Percentiles rank a stretch among this genome's conserved stretches.
Evolutionary conservation across 2,888 invertebrate genomes (phyloP).

Genomic region (Meloe dianella): DNA sequence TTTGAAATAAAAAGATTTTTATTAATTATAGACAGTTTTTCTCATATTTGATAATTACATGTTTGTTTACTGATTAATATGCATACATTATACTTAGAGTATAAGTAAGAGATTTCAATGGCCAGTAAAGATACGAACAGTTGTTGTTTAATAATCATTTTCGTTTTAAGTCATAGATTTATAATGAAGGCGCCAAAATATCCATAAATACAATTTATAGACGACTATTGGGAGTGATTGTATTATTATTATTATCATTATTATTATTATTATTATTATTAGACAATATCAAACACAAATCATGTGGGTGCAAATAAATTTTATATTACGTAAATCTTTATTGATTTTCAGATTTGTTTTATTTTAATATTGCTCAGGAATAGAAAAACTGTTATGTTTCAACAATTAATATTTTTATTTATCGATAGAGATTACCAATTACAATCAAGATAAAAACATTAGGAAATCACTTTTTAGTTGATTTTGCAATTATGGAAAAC

Average conservation of each 20-base stretch:
- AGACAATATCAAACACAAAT: not conserved
- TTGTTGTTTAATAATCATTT: no score
- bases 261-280: not conserved
- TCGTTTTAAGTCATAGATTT: not conserved
- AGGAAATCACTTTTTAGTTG: not conserved
- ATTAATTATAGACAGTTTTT: not conserved
- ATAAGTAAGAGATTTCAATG: not conserved
- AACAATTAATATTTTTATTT: not conserved
- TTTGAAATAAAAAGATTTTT: not conserved
- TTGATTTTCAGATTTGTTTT: not conserved
- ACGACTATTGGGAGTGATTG: constrained; percentile 5
- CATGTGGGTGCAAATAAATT: constrained; percentile 8
- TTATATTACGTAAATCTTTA: constrained; percentile 10
- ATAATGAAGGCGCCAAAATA: constrained; percentile 8
- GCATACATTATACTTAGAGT: not conserved
- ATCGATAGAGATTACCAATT: not conserved
- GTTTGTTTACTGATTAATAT: not conserved
- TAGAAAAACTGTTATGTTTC: not conserved
- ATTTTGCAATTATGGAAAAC: constrained; percentile 1
- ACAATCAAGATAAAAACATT: not conserved
- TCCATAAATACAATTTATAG: not conserved
- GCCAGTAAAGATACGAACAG: not conserved
- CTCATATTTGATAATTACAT: not conserved
- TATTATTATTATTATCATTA: not conserved
- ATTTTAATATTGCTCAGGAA: no score